Evolutionary conservation across 2,113 vertebrate genomes (phyloP).

Genomic region (Myrmecobius fasciatus): DNA sequence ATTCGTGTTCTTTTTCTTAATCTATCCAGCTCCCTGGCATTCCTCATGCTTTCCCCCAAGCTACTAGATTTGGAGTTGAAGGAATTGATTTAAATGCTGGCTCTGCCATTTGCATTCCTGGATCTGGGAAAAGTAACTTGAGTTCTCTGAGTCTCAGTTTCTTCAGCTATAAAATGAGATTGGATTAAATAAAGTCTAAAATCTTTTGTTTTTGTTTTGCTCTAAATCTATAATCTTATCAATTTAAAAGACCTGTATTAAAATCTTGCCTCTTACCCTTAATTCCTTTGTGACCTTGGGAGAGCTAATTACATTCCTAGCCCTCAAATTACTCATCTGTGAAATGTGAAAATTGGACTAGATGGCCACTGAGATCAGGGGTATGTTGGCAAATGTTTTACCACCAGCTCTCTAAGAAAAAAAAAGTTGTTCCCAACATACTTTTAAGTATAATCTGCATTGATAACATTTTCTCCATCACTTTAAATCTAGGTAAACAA

Average conservation of each 20-base stretch:
- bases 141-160: background rate
- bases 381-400: background rate
- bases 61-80: background rate
- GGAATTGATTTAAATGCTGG: background rate
- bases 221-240: background rate
- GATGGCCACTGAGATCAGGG: background rate
- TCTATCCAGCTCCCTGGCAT: background rate
- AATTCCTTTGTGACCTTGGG: background rate
- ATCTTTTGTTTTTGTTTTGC: background rate
- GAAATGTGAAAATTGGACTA: background rate
- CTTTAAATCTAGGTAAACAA: background rate
- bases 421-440: background rate
- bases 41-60: background rate
- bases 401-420: background rate
- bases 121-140: background rate
- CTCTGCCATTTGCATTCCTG: background rate
- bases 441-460: background rate
- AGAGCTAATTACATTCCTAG: background rate
- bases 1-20: background rate
- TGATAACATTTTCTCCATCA: background rate
- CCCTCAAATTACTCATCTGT: background rate
- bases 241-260: background rate
- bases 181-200: background rate
- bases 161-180: conserved; percentile 1
- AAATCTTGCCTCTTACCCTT: background rate